A percentile compares a stretch with the other conserved stretches of the same genome.
These are phyloP conservation scores for Tipula lateralis DNA, from an alignment of 2,888 invertebrate species.

Conservation along the genomic window DNA sequence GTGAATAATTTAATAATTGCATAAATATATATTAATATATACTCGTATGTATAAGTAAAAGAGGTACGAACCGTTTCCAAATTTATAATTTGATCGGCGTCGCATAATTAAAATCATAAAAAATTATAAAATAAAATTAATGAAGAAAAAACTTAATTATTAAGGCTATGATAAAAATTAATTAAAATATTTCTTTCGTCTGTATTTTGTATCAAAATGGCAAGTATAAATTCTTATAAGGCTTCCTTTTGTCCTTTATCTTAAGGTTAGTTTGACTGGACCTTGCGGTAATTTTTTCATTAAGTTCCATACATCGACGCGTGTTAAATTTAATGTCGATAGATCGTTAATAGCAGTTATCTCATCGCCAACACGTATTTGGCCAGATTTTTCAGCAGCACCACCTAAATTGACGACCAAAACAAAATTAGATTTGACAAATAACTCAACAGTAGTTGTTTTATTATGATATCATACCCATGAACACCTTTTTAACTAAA, in stretches of 20 bases:
- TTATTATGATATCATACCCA: constrained; percentile 59
- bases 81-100: background rate
- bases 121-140: background rate
- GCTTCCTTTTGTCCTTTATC: constrained; percentile 36
- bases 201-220: constrained; percentile 20
- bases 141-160: background rate
- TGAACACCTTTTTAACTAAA: constrained; percentile 87
- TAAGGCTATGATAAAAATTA: background rate
- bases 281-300: constrained; percentile 88
- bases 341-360: constrained; percentile 76
- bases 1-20: constrained; percentile 9
- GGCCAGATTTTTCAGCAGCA: constrained; percentile 80
- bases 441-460: constrained; percentile 29
- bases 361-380: constrained; percentile 81
- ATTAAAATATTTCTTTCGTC: background rate
- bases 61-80: background rate
- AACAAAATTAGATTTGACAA: constrained; percentile 31
- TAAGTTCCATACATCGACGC: constrained; percentile 90
- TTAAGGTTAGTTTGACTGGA: constrained; percentile 55
- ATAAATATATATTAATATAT: background rate
- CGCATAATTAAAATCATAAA: background rate
- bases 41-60: background rate
- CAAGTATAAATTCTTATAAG: constrained; percentile 12
- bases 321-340: constrained; percentile 76
- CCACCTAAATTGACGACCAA: constrained; percentile 61